A percentile compares a stretch with the other conserved stretches of the same genome.
Conservation (phyloP, 2,113 vertebrate genomes). For the Marcusenius ussheri region DNA sequence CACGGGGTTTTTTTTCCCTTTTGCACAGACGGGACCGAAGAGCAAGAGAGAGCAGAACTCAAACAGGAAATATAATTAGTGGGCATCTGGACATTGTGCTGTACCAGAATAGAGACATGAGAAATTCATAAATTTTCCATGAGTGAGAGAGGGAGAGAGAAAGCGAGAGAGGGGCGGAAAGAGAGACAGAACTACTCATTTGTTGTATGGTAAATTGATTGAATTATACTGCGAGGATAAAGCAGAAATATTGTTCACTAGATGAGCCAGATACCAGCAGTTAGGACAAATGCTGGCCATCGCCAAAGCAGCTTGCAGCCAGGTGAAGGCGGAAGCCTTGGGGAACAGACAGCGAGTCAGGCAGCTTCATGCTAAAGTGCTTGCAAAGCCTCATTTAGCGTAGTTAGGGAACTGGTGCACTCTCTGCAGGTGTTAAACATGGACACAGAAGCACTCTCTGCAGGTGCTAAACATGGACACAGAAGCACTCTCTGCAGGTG, state of each 20-base stretch:
- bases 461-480: neutral
- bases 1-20: neutral
- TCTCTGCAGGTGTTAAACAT: neutral
- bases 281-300: neutral
- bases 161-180: constrained; percentile 16
- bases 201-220: constrained; percentile 53
- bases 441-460: no score
- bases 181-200: constrained; percentile 26
- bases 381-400: neutral
- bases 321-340: neutral
- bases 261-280: constrained; percentile 33
- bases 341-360: neutral
- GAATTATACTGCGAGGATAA: constrained; percentile 50
- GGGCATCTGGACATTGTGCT: constrained; percentile 17
- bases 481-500: neutral
- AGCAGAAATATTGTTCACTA: constrained; percentile 45
- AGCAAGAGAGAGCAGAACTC: neutral
- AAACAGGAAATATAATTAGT: constrained; percentile 21
- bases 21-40: neutral
- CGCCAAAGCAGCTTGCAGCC: neutral
- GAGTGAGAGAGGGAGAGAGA: constrained; percentile 18
- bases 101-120: constrained; percentile 28
- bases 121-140: constrained; percentile 16
- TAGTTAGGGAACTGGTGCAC: neutral
- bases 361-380: neutral